phyloP scores from a whole-genome alignment of 2,797 vertebrate species.

The Heterohyrax brucei region DNA sequence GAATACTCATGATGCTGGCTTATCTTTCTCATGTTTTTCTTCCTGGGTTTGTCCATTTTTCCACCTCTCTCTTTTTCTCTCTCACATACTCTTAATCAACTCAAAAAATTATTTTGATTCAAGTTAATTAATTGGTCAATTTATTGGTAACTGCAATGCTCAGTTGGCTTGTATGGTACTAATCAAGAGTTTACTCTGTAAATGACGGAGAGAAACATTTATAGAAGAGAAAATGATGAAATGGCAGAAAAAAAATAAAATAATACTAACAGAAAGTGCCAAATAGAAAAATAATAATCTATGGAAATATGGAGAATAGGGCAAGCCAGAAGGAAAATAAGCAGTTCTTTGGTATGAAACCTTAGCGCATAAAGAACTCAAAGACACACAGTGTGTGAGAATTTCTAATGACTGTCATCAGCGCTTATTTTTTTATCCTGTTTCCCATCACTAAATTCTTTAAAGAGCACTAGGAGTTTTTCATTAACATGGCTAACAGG shows the following conservation, averaged over 20 bases:
- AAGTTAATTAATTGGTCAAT: neutral
- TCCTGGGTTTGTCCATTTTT: constrained; percentile 37
- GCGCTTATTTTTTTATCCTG: neutral
- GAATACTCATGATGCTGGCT: constrained; percentile 56
- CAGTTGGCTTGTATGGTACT: neutral
- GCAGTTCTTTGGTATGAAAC: constrained; percentile 41
- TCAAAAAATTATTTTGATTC: constrained; percentile 34
- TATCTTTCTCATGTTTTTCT: constrained; percentile 27
- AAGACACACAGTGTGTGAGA: neutral
- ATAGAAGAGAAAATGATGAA: constrained; percentile 37
- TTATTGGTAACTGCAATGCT: constrained; percentile 39
- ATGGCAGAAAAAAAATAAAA: constrained; percentile 16
- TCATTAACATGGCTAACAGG: constrained; percentile 6
- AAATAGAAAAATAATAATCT: constrained; percentile 52
- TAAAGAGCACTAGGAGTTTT: constrained; percentile 12
- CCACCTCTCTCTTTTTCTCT: too few species aligned
- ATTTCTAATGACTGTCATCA: neutral
- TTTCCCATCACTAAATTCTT: constrained; percentile 36
- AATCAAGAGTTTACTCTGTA: constrained; percentile 23
- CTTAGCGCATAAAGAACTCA: neutral
- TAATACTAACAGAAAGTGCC: neutral
- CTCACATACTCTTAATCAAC: neutral
- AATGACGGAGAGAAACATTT: neutral
- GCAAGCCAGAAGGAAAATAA: neutral
- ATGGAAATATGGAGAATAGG: constrained; percentile 26